Evolutionary conservation across 2,113 vertebrate species (phyloP).

Genomic region (Lepisosteus osseus): DNA sequence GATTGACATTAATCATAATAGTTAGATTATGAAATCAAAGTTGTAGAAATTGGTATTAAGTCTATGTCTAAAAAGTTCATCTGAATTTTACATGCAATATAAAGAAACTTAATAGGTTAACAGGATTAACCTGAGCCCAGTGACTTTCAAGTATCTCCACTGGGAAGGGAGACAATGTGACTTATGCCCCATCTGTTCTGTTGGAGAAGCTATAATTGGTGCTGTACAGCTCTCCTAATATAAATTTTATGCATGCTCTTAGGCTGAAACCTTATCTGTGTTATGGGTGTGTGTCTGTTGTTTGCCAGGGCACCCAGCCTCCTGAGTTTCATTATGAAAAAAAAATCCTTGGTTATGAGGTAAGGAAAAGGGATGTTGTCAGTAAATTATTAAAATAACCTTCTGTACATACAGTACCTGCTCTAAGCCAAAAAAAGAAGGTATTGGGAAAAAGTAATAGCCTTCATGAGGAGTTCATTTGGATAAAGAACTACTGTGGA

Average conservation of each 20-base stretch:
- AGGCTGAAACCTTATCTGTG: background rate
- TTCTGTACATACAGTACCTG: background rate
- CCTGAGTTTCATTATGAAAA: too few species aligned
- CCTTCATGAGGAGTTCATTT: too few species aligned
- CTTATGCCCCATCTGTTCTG: background rate
- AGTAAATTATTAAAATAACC: constrained; percentile 1
- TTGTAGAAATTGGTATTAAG: too few species aligned
- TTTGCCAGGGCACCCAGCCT: background rate
- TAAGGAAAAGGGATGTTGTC: too few species aligned
- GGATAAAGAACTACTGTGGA: too few species aligned
- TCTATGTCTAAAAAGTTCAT: too few species aligned
- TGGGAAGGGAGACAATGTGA: background rate
- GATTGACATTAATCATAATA: too few species aligned
- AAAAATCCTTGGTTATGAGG: too few species aligned
- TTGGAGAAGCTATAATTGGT: background rate
- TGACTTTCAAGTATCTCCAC: background rate
- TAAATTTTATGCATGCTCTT: constrained; percentile 3
- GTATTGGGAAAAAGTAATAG: background rate
- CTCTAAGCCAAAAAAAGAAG: background rate
- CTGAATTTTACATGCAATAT: background rate
- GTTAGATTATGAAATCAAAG: too few species aligned
- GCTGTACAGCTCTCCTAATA: constrained; percentile 2
- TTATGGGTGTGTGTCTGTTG: background rate
- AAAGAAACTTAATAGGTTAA: background rate
- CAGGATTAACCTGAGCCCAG: background rate